Conservation (phyloP, 1,140 invertebrate species). For the Penaeus indicus region DNA sequence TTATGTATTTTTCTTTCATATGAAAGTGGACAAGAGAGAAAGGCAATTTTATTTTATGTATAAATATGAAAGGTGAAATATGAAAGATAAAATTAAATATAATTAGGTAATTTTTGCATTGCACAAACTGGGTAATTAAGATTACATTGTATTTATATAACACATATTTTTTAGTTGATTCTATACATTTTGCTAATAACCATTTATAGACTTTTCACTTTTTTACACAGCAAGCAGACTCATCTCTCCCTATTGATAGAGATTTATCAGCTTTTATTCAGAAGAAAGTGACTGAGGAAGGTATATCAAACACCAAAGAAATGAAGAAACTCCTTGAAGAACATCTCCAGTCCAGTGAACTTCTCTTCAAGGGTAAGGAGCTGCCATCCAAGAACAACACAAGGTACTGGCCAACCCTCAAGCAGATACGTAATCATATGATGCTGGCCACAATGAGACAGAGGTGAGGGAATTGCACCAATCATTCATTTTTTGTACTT, state of each 20-base stretch:
- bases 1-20: too few relatives aligned
- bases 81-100: too few relatives aligned
- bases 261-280: slow-evolving; percentile 6
- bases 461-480: neutral
- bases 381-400: neutral
- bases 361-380: neutral
- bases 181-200: too few relatives aligned
- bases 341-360: neutral
- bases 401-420: slow-evolving; percentile 13
- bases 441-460: neutral
- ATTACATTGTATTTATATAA: too few relatives aligned
- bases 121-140: too few relatives aligned
- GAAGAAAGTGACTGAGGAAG: slow-evolving; percentile 1
- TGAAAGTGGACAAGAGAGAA: too few relatives aligned
- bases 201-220: neutral
- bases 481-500: too few relatives aligned
- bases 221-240: neutral
- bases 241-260: neutral
- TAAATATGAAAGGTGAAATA: too few relatives aligned
- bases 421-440: neutral
- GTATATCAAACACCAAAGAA: neutral
- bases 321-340: neutral
- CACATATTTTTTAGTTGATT: too few relatives aligned
- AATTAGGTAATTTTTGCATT: too few relatives aligned
- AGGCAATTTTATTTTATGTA: too few relatives aligned